These are phyloP conservation scores for Gobius niger DNA, from an alignment of 2,113 vertebrate species.

Conservation along the genomic window DNA sequence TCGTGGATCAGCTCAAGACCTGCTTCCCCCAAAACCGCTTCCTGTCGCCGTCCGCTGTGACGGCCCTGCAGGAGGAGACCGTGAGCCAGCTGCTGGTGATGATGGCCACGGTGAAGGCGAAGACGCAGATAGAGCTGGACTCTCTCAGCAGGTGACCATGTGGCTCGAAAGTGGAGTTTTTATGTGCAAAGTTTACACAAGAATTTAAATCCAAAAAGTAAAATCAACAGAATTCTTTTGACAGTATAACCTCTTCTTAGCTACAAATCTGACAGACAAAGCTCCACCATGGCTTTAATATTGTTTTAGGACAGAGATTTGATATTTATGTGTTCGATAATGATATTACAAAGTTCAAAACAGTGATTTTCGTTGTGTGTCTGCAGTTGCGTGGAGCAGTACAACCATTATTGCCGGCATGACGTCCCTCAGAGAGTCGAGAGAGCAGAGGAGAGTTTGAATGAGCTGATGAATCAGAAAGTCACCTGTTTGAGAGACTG, in stretches of 20 bases:
- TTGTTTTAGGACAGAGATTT: neutral
- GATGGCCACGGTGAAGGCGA: slow-evolving; percentile 72
- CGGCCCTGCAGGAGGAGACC: slow-evolving; percentile 65
- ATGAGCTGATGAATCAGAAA: slow-evolving; percentile 58
- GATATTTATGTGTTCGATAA: neutral
- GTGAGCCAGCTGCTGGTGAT: slow-evolving; percentile 74
- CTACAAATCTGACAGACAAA: too few species aligned
- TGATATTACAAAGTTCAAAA: neutral
- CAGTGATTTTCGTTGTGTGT: neutral
- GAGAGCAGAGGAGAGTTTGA: slow-evolving; percentile 68
- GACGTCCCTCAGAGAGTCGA: slow-evolving; percentile 71
- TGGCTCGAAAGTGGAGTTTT: neutral
- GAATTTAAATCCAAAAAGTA: too few species aligned
- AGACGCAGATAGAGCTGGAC: slow-evolving; percentile 64
- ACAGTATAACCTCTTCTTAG: too few species aligned
- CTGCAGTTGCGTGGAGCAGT: slow-evolving; percentile 80
- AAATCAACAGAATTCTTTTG: too few species aligned
- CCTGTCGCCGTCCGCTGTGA: slow-evolving; percentile 66
- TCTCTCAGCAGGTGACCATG: slow-evolving; percentile 64
- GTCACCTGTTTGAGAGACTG: slow-evolving; percentile 82
- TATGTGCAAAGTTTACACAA: too few species aligned
- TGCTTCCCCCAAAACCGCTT: slow-evolving; percentile 61
- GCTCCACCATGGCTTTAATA: too few species aligned
- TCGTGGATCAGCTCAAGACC: slow-evolving; percentile 69
- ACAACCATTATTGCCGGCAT: slow-evolving; percentile 67